These are phyloP conservation scores for Pseudonaja textilis DNA, from an alignment of 2,113 vertebrate genomes.

Conservation along the genomic window DNA sequence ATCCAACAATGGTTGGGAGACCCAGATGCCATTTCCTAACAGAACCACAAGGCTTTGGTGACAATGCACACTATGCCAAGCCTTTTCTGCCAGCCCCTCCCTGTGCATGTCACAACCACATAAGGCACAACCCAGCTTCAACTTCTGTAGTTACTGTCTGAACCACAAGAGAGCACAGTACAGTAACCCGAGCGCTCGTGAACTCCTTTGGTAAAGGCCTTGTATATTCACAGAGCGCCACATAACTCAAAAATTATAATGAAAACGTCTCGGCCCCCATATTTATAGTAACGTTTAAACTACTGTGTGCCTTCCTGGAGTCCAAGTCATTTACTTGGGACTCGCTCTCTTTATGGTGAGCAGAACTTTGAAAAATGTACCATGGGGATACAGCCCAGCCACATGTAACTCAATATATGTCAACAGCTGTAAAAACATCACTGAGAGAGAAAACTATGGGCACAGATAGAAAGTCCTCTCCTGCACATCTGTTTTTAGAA, in stretches of 20 bases:
- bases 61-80: slow-evolving; percentile 43
- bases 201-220: slow-evolving; percentile 72
- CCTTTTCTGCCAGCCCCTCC: not conserved
- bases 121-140: slow-evolving; percentile 17
- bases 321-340: slow-evolving; percentile 80
- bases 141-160: slow-evolving; percentile 70
- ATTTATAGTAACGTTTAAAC: slow-evolving; percentile 88
- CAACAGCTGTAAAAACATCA: slow-evolving; percentile 91
- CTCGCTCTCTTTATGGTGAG: slow-evolving; percentile 84
- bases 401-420: slow-evolving; percentile 89
- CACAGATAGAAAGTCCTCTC: slow-evolving; percentile 73
- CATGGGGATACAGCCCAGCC: slow-evolving; percentile 78
- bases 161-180: slow-evolving; percentile 76
- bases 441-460: slow-evolving; percentile 60
- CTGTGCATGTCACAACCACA: not conserved
- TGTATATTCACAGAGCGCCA: slow-evolving; percentile 68
- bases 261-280: slow-evolving; percentile 83
- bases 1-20: not conserved
- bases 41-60: slow-evolving; percentile 14
- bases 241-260: slow-evolving; percentile 86
- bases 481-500: slow-evolving; percentile 69
- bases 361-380: slow-evolving; percentile 81
- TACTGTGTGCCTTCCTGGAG: slow-evolving; percentile 78
- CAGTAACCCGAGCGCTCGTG: slow-evolving; percentile 62
- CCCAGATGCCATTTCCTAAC: not conserved